Percentiles rank a stretch among this genome's conserved stretches.
Conservation (phyloP, 1,140 invertebrate species). For the Eriocheir sinensis region DNA sequence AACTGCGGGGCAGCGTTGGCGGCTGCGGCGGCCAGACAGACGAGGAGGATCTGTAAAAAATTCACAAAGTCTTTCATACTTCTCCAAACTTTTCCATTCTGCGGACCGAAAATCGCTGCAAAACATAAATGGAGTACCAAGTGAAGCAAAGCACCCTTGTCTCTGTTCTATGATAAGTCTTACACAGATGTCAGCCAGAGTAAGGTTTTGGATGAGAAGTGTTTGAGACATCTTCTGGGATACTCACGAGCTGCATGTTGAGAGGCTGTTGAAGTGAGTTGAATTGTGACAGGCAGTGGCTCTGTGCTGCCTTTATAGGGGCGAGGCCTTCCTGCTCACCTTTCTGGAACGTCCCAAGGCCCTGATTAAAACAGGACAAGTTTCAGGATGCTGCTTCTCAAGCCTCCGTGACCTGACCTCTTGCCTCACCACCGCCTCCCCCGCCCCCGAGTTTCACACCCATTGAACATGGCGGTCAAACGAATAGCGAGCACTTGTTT, state of each 20-base stretch:
- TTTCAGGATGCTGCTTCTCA: not conserved
- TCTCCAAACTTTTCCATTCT: not conserved
- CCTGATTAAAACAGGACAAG: conserved; percentile 15
- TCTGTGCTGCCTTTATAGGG: not conserved
- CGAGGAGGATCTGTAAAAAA: not conserved
- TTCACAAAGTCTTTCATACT: not conserved
- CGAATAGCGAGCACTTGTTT: not conserved
- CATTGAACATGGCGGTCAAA: not conserved
- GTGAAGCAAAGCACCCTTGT: not conserved
- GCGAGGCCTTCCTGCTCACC: not conserved
- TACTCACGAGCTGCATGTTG: conserved; percentile 22
- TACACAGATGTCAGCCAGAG: not conserved
- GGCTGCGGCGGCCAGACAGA: not conserved
- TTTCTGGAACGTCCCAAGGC: conserved; percentile 9
- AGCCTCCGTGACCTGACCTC: not conserved
- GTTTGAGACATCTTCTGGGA: not conserved
- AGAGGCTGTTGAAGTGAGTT: not conserved
- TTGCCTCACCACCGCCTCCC: not conserved
- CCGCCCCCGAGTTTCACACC: not conserved
- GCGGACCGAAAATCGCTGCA: not conserved
- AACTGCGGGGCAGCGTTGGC: conserved; percentile 36
- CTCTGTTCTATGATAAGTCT: not conserved
- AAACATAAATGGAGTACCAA: not conserved
- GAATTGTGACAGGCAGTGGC: not conserved
- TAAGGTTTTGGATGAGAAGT: not conserved